These are phyloP conservation scores for Mungos mungo DNA, from an alignment of 2,113 vertebrate genomes.

Conservation along the genomic window DNA sequence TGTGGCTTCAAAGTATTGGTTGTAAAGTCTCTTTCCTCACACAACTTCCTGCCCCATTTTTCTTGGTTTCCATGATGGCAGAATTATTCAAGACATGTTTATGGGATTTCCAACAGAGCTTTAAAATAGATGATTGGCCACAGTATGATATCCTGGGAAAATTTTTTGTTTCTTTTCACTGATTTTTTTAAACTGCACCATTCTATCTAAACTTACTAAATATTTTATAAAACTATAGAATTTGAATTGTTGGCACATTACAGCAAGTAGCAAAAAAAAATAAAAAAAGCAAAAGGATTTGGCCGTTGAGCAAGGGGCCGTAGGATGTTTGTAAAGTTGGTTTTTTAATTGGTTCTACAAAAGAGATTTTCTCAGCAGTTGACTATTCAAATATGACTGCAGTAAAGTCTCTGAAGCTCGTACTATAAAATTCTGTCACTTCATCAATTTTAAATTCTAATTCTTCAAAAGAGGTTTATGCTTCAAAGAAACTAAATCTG, in stretches of 20 bases:
- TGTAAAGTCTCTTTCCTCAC: conserved; percentile 63
- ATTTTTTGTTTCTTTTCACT: conserved; percentile 47
- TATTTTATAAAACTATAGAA: conserved; percentile 16
- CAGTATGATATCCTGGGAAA: conserved; percentile 58
- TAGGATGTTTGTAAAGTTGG: not conserved
- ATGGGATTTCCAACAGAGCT: conserved; percentile 76
- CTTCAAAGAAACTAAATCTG: conserved; percentile 48
- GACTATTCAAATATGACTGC: conserved; percentile 9
- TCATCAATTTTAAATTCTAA: conserved; percentile 61
- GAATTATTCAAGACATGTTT: conserved; percentile 76
- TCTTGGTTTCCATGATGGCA: conserved; percentile 68
- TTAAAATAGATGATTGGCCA: conserved; percentile 71
- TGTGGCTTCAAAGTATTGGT: conserved; percentile 69
- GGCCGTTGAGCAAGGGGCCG: not conserved
- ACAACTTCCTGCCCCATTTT: conserved; percentile 64
- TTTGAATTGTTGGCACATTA: not conserved
- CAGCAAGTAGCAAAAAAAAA: not conserved
- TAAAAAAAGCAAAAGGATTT: not conserved
- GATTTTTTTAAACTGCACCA: not conserved
- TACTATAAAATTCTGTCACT: conserved; percentile 51
- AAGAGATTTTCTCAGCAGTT: conserved; percentile 16
- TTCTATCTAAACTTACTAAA: not conserved
- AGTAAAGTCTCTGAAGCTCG: not conserved
- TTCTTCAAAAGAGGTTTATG: conserved; percentile 38
- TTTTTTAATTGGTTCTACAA: conserved; percentile 34